Evolutionary conservation across 2,113 vertebrate genomes (phyloP).

Genomic region (Myotis davidii): DNA sequence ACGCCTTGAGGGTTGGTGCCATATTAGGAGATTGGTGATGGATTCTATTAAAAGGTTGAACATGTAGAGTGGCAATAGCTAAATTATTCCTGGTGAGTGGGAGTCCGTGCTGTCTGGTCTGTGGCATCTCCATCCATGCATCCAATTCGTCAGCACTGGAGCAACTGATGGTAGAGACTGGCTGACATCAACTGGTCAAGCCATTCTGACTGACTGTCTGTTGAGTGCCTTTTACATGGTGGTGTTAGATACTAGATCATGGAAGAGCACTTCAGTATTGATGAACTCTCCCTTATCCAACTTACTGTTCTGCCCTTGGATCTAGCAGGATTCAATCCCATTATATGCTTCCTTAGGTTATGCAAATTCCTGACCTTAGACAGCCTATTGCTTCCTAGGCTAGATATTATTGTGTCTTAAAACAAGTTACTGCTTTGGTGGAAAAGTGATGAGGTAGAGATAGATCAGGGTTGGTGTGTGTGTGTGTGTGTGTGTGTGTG

Average conservation of each 20-base stretch:
- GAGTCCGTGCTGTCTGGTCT: not conserved
- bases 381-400: not conserved
- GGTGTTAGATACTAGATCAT: not conserved
- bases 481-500: no score
- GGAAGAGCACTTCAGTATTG: not conserved
- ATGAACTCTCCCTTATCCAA: not conserved
- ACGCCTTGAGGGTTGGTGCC: not conserved
- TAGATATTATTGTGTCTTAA: not conserved
- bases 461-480: not conserved
- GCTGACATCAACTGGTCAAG: not conserved
- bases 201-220: not conserved
- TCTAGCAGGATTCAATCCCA: not conserved
- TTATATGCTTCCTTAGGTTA: not conserved
- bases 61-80: not conserved
- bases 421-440: not conserved
- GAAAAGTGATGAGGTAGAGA: not conserved
- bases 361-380: not conserved
- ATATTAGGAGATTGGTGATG: not conserved
- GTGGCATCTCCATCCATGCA: not conserved
- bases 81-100: not conserved
- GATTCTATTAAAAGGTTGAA: not conserved
- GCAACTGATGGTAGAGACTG: not conserved
- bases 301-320: not conserved
- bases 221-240: not conserved
- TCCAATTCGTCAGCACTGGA: not conserved